Base-by-base conservation (phyloP, 64 coral and sea anemone genomes). In the Platygyra sinensis region DNA sequence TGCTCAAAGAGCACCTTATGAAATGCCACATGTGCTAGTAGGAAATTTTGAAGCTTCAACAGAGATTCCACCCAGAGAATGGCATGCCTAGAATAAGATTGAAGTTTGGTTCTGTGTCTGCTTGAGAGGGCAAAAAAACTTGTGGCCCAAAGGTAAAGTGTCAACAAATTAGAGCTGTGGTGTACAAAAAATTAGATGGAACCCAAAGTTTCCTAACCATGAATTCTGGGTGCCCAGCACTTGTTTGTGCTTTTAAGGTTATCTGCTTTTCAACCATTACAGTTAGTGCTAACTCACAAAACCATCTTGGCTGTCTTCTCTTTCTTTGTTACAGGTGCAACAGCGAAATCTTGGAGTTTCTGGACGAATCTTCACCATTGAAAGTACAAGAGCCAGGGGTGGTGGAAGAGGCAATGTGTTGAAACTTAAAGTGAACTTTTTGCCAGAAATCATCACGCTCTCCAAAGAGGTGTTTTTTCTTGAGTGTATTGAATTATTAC, bases 401-500 rank as follows among this genome's bases (percentile, higher is more conserved):
- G 81, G 81, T n/a, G 95, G 91, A 5, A 74, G 94, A 73, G 94
- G 97, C 8, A 90, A 90, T 83, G 78, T 95, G 29, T 59, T 99
- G 63, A 99, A 99, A 63, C 84, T 99, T 19, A 99, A 99, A 96
- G 97, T 99, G 4, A 99, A 99, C 84, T 99, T 99, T 51, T 89
- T 99, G 30, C 97, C 97, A 30, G 97, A 99, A 84, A 99, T 99
- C 59, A 99, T 99, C 51, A 99, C 97, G 7, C 89, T 99, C 28
- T 95, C 97, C 0, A 99, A 99, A 76, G 97, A 99, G 94, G 97
- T 99, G 84, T 67, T n/a, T 50, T 10, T 30, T 1, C 30, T 36
- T 49, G 3, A 79, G 20, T 79, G 19, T 55, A 72, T 11, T 54
- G 4, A 12, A 49, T 0, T n/a, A 52, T 50, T 20, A 11, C 17